A percentile compares a stretch with the other conserved stretches of the same genome.
Evolutionary conservation across 2,888 invertebrate genomes (phyloP).

Genomic region (Spicauda simplicius): DNA sequence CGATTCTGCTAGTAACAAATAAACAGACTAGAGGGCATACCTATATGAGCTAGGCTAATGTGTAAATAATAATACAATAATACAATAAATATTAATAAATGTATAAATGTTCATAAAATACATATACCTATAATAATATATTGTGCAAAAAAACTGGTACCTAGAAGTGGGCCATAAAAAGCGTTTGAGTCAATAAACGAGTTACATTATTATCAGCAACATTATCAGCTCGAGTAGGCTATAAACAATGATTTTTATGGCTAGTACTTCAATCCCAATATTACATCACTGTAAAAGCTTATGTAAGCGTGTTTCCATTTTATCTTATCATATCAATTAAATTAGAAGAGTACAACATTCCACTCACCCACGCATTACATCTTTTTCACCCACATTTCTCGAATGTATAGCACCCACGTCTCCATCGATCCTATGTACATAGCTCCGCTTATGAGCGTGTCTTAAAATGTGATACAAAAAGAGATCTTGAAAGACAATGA

Average conservation of each 20-base stretch:
- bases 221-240: neutral
- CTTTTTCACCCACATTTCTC: neutral
- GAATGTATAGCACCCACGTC: neutral
- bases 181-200: neutral
- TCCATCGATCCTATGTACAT: neutral
- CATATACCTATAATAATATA: no score
- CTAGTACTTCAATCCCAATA: neutral
- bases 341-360: neutral
- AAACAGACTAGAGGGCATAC: no score
- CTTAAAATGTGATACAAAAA: no score
- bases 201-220: no score
- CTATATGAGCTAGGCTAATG: no score
- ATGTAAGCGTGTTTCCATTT: neutral
- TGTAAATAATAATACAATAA: no score
- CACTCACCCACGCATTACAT: neutral
- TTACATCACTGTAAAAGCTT: neutral
- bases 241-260: neutral
- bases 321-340: neutral
- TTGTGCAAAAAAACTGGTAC: no score
- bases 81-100: no score
- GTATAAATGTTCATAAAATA: no score
- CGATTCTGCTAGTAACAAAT: no score
- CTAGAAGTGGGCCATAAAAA: neutral
- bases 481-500: no score
- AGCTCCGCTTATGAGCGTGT: no score